Conservation (phyloP, 2,113 vertebrate species). For the Mohoua ochrocephala region DNA sequence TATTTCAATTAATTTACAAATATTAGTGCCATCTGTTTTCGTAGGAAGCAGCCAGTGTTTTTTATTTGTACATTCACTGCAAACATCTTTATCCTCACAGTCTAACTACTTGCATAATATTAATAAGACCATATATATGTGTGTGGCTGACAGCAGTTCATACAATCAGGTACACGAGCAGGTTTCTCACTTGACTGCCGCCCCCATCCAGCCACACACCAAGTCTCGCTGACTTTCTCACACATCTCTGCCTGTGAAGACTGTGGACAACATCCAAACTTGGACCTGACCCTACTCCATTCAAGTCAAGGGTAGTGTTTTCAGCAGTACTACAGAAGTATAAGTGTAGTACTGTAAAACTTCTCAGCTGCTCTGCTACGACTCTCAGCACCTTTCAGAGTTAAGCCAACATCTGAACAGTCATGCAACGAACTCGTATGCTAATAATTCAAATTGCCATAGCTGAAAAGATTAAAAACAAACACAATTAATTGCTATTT, state of each 20-base stretch:
- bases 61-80: background rate
- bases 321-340: background rate
- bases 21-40: conserved; percentile 9
- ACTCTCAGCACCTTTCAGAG: background rate
- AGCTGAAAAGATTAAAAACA: background rate
- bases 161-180: background rate
- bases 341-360: background rate
- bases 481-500: background rate
- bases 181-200: background rate
- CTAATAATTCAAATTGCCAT: background rate
- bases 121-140: background rate
- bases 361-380: background rate
- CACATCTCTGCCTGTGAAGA: background rate
- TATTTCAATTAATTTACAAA: conserved; percentile 34
- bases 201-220: background rate
- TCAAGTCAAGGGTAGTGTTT: background rate
- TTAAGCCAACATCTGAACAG: background rate
- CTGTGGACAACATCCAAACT: background rate
- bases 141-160: background rate
- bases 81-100: background rate
- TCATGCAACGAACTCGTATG: background rate
- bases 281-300: background rate
- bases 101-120: background rate
- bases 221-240: background rate
- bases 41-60: background rate